Percentiles rank a stretch among this genome's conserved stretches.
Conservation (phyloP, 1,140 invertebrate species). For the Heterodera schachtii region DNA sequence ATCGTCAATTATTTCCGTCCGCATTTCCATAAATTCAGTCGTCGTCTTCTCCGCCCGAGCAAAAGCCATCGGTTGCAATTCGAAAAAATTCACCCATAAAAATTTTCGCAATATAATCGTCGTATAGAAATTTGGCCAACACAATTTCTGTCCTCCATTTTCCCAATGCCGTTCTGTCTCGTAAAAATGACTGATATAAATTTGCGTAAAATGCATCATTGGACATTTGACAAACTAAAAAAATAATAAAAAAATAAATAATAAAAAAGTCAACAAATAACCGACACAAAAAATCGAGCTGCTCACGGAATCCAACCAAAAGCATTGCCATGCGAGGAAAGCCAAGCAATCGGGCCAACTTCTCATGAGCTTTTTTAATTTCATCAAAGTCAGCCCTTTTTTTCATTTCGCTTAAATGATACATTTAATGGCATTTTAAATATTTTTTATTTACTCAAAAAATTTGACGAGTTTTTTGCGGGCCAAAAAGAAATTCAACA, state of each 20-base stretch:
- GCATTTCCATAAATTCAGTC: not conserved
- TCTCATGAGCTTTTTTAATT: not conserved
- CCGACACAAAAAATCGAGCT: not conserved
- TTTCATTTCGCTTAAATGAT: not conserved
- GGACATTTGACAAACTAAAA: not conserved
- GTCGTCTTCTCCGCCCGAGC: too few species aligned
- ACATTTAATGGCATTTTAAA: not conserved
- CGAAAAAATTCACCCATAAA: not conserved
- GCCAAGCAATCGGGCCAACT: not conserved
- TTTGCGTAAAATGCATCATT: not conserved
- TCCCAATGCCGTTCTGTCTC: not conserved
- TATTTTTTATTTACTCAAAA: not conserved
- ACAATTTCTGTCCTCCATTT: not conserved
- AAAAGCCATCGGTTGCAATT: not conserved
- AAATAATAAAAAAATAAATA: not conserved
- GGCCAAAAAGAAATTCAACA: not conserved
- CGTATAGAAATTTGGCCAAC: not conserved
- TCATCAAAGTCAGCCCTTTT: not conserved
- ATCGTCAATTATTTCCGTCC: not conserved
- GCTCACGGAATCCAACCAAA: not conserved
- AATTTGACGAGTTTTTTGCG: not conserved
- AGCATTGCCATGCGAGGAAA: not conserved
- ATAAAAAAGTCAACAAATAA: not conserved
- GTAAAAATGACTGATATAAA: not conserved
- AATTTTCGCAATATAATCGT: not conserved